A percentile compares a stretch with the other conserved stretches of the same genome.
Conservation (phyloP, 2,888 invertebrate species). For the Lithophane socia region DNA sequence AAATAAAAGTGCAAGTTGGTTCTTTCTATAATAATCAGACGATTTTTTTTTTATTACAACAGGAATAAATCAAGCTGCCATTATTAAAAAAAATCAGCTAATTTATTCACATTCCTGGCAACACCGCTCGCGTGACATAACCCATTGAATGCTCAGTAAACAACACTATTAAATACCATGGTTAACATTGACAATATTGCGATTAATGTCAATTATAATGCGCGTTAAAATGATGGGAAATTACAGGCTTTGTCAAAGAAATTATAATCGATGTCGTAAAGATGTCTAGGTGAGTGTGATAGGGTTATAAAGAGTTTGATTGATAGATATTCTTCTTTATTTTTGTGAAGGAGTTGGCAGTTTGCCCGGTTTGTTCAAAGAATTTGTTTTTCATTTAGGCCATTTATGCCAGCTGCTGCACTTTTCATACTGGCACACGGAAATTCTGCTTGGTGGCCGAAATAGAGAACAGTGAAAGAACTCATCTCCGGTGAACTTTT, state of each 20-base stretch:
- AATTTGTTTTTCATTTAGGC: conserved; percentile 1
- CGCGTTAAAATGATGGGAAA: conserved; percentile 29
- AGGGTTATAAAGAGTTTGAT: conserved; percentile 22
- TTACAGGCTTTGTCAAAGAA: conserved; percentile 24
- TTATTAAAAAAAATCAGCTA: background rate
- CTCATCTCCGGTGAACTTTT: background rate
- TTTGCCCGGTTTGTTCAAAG: background rate
- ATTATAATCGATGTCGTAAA: conserved; percentile 27
- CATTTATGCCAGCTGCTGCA: background rate
- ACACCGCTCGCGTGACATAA: conserved; percentile 45
- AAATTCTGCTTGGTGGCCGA: background rate
- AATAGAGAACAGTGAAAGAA: too few species aligned
- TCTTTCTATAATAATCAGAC: background rate
- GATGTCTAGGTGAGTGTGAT: conserved; percentile 28
- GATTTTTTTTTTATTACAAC: background rate
- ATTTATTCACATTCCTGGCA: conserved; percentile 2
- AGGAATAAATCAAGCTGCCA: background rate
- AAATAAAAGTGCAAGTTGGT: background rate
- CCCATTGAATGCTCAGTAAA: conserved; percentile 45
- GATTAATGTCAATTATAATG: conserved; percentile 45
- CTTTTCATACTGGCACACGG: background rate
- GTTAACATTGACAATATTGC: conserved; percentile 41
- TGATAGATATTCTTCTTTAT: conserved; percentile 5
- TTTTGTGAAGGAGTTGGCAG: conserved; percentile 5
- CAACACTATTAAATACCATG: conserved; percentile 42